phyloP scores from a whole-genome alignment of 2,113 vertebrate genomes.

The Peromyscus maniculatus region DNA sequence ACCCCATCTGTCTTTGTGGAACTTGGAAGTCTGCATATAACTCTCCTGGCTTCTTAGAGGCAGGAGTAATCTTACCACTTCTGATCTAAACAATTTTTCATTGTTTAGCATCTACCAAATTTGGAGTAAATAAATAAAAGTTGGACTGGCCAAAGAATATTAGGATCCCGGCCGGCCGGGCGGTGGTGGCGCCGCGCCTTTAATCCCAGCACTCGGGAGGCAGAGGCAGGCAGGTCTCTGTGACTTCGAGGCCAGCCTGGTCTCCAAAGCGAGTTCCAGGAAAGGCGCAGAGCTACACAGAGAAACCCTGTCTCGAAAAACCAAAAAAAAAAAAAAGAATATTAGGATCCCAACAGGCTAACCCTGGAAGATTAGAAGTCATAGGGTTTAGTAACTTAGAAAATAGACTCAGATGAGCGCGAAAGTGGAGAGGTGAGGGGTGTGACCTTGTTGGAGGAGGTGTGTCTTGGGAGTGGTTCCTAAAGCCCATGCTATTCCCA shows the following conservation, averaged over 20 bases:
- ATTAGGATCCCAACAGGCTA: slow-evolving; percentile 1
- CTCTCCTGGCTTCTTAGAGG: background rate
- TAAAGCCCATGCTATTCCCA: background rate
- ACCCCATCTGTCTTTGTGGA: background rate
- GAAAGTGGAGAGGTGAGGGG: background rate
- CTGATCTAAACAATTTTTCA: background rate
- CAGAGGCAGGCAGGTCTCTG: too few relatives aligned
- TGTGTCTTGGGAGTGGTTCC: background rate
- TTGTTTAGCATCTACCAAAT: slow-evolving; percentile 45
- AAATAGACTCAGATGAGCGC: background rate
- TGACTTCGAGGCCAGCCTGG: too few relatives aligned
- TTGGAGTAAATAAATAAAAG: slow-evolving; percentile 21
- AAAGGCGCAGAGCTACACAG: too few relatives aligned
- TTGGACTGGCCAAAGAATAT: background rate
- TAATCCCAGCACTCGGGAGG: too few relatives aligned
- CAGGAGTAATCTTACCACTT: background rate
- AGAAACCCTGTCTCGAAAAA: too few relatives aligned
- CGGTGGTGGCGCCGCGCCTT: too few relatives aligned
- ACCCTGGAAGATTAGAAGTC: slow-evolving; percentile 36
- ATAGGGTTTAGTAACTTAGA: background rate
- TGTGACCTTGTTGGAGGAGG: background rate
- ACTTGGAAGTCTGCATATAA: background rate
- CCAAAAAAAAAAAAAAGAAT: background rate
- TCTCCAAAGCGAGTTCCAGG: too few relatives aligned
- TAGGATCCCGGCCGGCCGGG: background rate